Evolutionary conservation across 2,797 vertebrate species (phyloP).

Genomic region (Craterocephalus amniculus): DNA sequence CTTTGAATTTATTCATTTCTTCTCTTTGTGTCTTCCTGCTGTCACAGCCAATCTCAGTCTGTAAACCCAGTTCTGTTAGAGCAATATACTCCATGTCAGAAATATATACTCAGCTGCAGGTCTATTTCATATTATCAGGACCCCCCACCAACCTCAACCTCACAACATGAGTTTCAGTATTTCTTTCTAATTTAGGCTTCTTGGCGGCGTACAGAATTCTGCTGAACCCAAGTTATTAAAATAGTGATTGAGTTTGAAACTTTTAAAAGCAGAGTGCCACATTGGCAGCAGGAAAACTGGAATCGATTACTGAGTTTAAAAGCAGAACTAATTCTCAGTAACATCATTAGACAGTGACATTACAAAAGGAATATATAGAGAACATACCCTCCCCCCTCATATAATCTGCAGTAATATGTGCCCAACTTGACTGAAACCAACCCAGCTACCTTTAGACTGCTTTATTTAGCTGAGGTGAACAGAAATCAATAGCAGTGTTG

Average conservation of each 20-base stretch:
- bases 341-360: conserved; percentile 34
- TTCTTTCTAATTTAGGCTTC: conserved; percentile 15
- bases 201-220: conserved; percentile 29
- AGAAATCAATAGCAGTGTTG: conserved; percentile 71
- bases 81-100: conserved; percentile 21
- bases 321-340: conserved; percentile 31
- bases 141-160: conserved; percentile 25
- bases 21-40: conserved; percentile 33
- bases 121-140: conserved; percentile 19
- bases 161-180: conserved; percentile 31
- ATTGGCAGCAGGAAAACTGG: conserved; percentile 25
- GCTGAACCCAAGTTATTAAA: conserved; percentile 45
- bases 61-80: conserved; percentile 22
- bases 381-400: conserved; percentile 8
- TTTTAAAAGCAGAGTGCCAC: conserved; percentile 33
- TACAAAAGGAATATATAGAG: conserved; percentile 9
- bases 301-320: conserved; percentile 33
- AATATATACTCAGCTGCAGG: conserved; percentile 36
- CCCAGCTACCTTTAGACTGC: conserved; percentile 7
- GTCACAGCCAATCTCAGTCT: conserved; percentile 35
- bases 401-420: conserved; percentile 9
- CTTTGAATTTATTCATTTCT: conserved; percentile 33
- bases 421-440: conserved; percentile 13
- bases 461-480: conserved; percentile 46
- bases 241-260: conserved; percentile 52